Conservation (phyloP, 2,113 vertebrate genomes). For the Mugil cephalus region DNA sequence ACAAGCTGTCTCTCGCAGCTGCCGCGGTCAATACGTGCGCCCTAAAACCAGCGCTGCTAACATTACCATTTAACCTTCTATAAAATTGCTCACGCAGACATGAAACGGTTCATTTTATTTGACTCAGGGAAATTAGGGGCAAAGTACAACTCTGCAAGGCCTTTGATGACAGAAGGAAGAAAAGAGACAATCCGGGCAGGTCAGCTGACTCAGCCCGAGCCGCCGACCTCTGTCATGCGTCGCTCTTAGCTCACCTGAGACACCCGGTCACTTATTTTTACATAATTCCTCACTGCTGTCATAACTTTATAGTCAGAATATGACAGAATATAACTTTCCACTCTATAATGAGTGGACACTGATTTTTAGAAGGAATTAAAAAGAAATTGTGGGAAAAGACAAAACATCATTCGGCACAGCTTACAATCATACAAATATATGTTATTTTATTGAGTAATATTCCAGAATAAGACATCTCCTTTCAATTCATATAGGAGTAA, state of each 20-base stretch:
- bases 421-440: constrained; percentile 88
- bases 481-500: constrained; percentile 73
- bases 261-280: neutral
- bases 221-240: constrained; percentile 4
- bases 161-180: neutral
- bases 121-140: neutral
- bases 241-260: neutral
- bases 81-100: neutral
- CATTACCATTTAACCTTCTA: constrained; percentile 1
- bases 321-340: too few species aligned
- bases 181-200: constrained; percentile 5
- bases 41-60: neutral
- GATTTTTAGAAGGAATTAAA: constrained; percentile 9
- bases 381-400: neutral
- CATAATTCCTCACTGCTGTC: constrained; percentile 13
- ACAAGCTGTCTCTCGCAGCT: neutral
- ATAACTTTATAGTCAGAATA: neutral
- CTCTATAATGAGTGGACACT: neutral
- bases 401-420: constrained; percentile 40
- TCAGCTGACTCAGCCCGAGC: constrained; percentile 23
- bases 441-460: constrained; percentile 85
- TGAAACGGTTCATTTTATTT: neutral
- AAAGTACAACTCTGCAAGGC: neutral
- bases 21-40: neutral
- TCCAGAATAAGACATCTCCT: constrained; percentile 77